Percentiles rank a stretch among this genome's conserved stretches.
phyloP scores from a whole-genome alignment of 2,888 invertebrate genomes.

The Euplexia lucipara region DNA sequence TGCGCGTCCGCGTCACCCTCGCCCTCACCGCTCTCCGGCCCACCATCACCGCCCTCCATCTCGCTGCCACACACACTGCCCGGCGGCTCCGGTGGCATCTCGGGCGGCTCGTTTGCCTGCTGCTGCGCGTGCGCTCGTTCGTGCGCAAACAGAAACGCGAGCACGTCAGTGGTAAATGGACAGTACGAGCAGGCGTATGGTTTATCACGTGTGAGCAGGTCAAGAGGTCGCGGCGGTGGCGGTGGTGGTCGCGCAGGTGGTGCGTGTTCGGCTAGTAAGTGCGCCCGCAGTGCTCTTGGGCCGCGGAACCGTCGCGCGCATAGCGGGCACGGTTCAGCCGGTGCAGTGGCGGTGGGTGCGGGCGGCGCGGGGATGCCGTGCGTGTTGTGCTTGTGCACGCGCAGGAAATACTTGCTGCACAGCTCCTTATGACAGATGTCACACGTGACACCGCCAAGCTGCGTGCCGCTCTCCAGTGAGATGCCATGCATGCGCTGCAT shows the following conservation, averaged over 20 bases:
- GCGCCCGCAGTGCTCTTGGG: constrained; percentile 96
- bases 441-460: constrained; percentile 98
- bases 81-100: constrained; percentile 54
- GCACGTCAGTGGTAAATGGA: constrained; percentile 96
- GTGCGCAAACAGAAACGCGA: constrained; percentile 97
- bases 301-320: constrained; percentile 97
- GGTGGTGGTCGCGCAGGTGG: constrained; percentile 87
- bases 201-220: constrained; percentile 91
- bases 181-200: constrained; percentile 97
- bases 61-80: constrained; percentile 65
- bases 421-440: constrained; percentile 99
- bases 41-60: constrained; percentile 62
- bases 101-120: constrained; percentile 74
- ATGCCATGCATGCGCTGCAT: constrained; percentile 99
- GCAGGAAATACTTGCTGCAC: constrained; percentile 99
- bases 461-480: constrained; percentile 97
- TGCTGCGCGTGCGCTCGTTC: constrained; percentile 95
- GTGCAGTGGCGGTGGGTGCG: constrained; percentile 88
- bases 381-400: constrained; percentile 99
- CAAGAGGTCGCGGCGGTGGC: constrained; percentile 89
- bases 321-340: constrained; percentile 93
- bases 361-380: constrained; percentile 98
- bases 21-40: constrained; percentile 69
- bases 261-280: constrained; percentile 96
- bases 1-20: constrained; percentile 77